A percentile compares a stretch with the other conserved stretches of the same genome.
phyloP scores from a whole-genome alignment of 2,113 vertebrate genomes.

The Trinectes maculatus region DNA sequence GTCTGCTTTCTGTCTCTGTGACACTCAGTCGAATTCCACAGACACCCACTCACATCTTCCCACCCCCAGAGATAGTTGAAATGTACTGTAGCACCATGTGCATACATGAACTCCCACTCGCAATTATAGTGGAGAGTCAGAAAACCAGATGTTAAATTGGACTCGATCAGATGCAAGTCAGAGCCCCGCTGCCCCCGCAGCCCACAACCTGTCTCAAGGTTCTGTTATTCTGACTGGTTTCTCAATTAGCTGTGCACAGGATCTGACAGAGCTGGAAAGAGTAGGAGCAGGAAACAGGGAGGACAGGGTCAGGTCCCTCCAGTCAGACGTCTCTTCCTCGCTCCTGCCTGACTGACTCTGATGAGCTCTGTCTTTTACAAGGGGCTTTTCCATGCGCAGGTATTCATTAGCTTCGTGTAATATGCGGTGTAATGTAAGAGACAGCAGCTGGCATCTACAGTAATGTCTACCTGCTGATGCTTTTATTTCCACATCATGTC shows the following conservation, averaged over 20 bases:
- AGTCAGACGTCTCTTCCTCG: conserved; percentile 33
- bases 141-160: conserved; percentile 75
- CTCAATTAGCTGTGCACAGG: conserved; percentile 51
- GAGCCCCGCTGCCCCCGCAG: conserved; percentile 14
- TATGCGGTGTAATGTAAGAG: conserved; percentile 21
- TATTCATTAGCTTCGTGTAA: conserved; percentile 52
- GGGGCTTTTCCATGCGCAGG: conserved; percentile 48
- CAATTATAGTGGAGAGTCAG: conserved; percentile 59
- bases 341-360: conserved; percentile 10
- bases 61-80: conserved; percentile 27
- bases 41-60: conserved; percentile 42
- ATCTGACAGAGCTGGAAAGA: conserved; percentile 44
- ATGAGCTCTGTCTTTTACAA: conserved; percentile 38
- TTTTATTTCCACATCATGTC: conserved; percentile 45
- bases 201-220: conserved; percentile 25
- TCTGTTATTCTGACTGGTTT: conserved; percentile 62
- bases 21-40: conserved; percentile 44
- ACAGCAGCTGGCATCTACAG: conserved; percentile 70
- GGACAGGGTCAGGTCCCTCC: conserved; percentile 5
- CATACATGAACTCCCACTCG: conserved; percentile 34
- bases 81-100: conserved; percentile 1
- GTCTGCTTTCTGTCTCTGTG: conserved; percentile 51
- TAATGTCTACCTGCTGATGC: conserved; percentile 44
- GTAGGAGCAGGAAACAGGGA: not conserved
- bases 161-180: conserved; percentile 43